A percentile compares a stretch with the other conserved stretches of the same genome.
Evolutionary conservation across 2,797 vertebrate genomes (phyloP).

Genomic region (Mus spretus): DNA sequence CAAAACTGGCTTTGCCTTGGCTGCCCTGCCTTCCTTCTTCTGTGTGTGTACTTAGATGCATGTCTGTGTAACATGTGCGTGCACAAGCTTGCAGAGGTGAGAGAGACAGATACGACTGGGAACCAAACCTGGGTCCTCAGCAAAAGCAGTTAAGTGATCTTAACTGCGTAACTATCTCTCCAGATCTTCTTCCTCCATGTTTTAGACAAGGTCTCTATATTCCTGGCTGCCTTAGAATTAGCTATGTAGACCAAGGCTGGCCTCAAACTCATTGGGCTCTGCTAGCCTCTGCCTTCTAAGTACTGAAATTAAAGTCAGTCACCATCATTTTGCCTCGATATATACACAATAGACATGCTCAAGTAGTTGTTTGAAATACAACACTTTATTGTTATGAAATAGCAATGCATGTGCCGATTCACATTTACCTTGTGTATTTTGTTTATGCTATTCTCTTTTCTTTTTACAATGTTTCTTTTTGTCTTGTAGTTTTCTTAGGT

Average conservation of each 20-base stretch:
- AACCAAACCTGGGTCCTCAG: not conserved
- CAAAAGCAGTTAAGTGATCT: not conserved
- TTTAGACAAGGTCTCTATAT: not conserved
- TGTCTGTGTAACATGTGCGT: not conserved
- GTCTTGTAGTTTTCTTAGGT: not conserved
- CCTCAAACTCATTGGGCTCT: not conserved
- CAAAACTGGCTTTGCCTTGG: not conserved
- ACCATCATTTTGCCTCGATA: not conserved
- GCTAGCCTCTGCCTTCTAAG: not conserved
- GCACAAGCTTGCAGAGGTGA: not conserved
- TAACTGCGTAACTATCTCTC: not conserved
- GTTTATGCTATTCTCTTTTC: not conserved
- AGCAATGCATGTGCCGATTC: conserved; percentile 28
- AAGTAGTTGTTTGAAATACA: conserved; percentile 55
- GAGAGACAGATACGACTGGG: not conserved
- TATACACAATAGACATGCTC: conserved; percentile 2
- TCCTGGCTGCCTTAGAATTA: not conserved
- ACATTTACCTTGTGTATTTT: conserved; percentile 36
- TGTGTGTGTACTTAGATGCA: not conserved
- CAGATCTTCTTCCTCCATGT: not conserved
- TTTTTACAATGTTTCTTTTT: not conserved
- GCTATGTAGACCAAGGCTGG: not conserved
- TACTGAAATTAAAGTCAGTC: not conserved
- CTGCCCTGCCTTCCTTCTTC: not conserved
- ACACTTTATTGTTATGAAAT: conserved; percentile 53